phyloP scores from a whole-genome alignment of 2,888 invertebrate genomes.

The Sycophila texana region DNA sequence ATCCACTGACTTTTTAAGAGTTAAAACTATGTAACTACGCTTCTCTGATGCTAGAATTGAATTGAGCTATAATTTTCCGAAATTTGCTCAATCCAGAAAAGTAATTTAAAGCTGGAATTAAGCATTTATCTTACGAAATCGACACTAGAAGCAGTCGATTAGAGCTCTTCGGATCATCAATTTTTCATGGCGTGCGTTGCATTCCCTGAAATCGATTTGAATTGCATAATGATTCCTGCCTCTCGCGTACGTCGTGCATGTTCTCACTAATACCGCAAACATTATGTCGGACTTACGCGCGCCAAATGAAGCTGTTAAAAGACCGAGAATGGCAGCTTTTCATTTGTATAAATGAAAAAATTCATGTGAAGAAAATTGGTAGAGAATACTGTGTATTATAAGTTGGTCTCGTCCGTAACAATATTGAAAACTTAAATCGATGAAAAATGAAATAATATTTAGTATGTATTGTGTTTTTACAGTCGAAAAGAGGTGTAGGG shows the following conservation, averaged over 20 bases:
- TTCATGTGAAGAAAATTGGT: no score
- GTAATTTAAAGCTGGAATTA: background rate
- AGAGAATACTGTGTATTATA: no score
- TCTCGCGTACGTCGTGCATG: background rate
- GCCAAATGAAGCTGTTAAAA: background rate
- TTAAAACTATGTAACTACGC: no score
- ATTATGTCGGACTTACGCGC: background rate
- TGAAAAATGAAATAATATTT: no score
- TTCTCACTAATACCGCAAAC: background rate
- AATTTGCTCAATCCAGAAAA: background rate
- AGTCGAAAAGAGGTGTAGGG: background rate
- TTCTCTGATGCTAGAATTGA: no score
- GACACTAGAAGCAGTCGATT: background rate
- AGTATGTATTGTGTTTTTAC: no score
- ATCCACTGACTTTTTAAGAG: no score
- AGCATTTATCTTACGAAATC: background rate
- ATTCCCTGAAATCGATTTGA: slow-evolving; percentile 18
- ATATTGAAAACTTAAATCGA: background rate
- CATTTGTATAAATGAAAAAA: no score
- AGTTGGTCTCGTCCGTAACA: no score
- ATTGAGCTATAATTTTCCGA: background rate
- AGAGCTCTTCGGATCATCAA: background rate
- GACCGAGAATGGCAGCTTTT: no score
- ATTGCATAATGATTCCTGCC: slow-evolving; percentile 16
- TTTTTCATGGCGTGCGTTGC: background rate